Evolutionary conservation across 2,888 invertebrate genomes (phyloP).

Genomic region (Drosophila sordidapex): DNA sequence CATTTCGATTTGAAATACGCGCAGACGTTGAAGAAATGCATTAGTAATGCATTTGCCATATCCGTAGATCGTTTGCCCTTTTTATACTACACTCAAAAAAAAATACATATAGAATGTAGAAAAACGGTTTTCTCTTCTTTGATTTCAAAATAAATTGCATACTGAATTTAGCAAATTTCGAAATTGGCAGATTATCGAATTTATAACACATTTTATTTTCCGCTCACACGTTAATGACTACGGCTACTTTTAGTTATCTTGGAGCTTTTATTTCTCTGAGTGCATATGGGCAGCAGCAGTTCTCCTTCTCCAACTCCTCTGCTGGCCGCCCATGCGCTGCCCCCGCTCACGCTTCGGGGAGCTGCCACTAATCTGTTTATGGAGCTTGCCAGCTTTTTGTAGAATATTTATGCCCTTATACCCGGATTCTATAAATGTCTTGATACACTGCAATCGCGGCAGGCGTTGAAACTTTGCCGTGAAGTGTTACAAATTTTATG

Average conservation of each 20-base stretch:
- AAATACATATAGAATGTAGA: background rate
- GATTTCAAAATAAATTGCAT: background rate
- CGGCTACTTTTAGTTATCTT: background rate
- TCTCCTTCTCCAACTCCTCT: background rate
- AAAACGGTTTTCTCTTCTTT: background rate
- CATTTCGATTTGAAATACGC: slow-evolving; percentile 44
- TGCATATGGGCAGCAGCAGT: background rate
- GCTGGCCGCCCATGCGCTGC: background rate
- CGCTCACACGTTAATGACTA: background rate
- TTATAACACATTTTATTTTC: background rate
- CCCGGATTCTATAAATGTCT: slow-evolving; percentile 71
- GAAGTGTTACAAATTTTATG: slow-evolving; percentile 76
- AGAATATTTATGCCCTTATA: slow-evolving; percentile 56
- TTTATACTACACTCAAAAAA: slow-evolving; percentile 15
- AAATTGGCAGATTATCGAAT: background rate
- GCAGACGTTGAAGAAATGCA: slow-evolving; percentile 48
- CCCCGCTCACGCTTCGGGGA: slow-evolving; percentile 9
- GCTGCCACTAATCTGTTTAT: slow-evolving; percentile 72
- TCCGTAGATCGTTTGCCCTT: slow-evolving; percentile 36
- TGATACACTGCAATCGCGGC: slow-evolving; percentile 22
- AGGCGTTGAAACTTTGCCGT: slow-evolving; percentile 40
- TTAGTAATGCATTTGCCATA: slow-evolving; percentile 63
- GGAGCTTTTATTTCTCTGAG: background rate
- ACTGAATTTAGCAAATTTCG: background rate
- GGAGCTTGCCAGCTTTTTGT: slow-evolving; percentile 57